Evolutionary conservation across 2,113 vertebrate species (phyloP).

Genomic region (Thamnophis sirtalis): DNA sequence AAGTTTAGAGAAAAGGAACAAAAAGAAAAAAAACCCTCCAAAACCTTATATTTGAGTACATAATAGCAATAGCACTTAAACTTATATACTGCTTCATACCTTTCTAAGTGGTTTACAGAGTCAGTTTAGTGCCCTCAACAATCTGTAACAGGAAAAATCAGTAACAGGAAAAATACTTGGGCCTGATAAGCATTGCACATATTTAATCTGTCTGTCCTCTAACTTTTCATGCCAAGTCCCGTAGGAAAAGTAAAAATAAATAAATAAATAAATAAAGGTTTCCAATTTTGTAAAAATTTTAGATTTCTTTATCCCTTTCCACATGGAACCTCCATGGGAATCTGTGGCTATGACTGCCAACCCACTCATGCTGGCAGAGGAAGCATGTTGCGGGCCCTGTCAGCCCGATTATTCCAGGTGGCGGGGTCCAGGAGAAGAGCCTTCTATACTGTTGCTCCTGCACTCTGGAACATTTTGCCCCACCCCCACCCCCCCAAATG

Average conservation of each 20-base stretch:
- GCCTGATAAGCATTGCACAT: not conserved
- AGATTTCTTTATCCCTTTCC: not conserved
- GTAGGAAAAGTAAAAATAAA: not conserved
- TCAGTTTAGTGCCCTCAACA: too few relatives aligned
- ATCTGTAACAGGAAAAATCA: not conserved
- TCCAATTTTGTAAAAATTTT: not conserved
- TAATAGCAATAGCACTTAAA: too few relatives aligned
- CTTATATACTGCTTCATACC: too few relatives aligned
- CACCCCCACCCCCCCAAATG: too few relatives aligned
- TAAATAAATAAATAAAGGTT: not conserved
- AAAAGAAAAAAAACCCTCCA: not conserved
- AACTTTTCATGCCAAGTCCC: not conserved
- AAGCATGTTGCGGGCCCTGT: too few relatives aligned
- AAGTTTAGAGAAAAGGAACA: not conserved
- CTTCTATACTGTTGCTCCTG: too few relatives aligned
- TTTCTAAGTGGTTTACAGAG: too few relatives aligned
- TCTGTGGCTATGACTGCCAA: not conserved
- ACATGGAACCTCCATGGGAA: not conserved
- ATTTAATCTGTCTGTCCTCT: not conserved
- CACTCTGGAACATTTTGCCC: too few relatives aligned
- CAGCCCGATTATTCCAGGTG: too few relatives aligned
- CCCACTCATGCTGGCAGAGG: too few relatives aligned
- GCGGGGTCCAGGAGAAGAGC: too few relatives aligned
- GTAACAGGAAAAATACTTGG: not conserved
- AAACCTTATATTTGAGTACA: not conserved